A percentile compares a stretch with the other conserved stretches of the same genome.
phyloP scores from a whole-genome alignment of 53 echinoderm and acorn worm species.

The Stichopus horrens region DNA sequence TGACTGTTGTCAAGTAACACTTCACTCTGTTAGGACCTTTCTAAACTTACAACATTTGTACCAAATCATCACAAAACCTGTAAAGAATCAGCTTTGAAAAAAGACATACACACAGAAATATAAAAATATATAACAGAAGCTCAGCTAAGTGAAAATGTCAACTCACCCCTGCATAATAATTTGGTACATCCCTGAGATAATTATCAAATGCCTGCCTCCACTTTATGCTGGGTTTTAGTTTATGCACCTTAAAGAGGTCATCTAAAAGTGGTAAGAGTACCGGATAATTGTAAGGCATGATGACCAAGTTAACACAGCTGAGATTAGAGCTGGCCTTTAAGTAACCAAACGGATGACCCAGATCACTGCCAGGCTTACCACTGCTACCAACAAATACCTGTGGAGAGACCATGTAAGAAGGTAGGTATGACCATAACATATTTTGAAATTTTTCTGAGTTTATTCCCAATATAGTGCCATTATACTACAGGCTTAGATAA shows the following conservation, averaged over 20 bases:
- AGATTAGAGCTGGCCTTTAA: constrained; percentile 92
- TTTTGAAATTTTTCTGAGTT: constrained; percentile 81
- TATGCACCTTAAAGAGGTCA: constrained; percentile 94
- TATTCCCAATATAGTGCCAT: constrained; percentile 68
- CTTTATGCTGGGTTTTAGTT: constrained; percentile 79
- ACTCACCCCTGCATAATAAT: constrained; percentile 94
- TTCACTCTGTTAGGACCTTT: too few species aligned
- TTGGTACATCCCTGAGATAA: constrained; percentile 90
- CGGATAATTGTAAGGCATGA: constrained; percentile 97
- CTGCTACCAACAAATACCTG: constrained; percentile 94
- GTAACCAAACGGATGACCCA: constrained; percentile 94
- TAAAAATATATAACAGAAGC: too few species aligned
- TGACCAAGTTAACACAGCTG: constrained; percentile 80
- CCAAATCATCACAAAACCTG: too few species aligned
- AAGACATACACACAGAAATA: too few species aligned
- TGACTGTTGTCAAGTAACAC: too few species aligned
- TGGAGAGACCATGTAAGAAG: not conserved
- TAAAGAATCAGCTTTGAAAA: too few species aligned
- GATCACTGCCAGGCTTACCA: constrained; percentile 67
- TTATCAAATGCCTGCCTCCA: constrained; percentile 94
- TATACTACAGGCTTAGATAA: constrained; percentile 55
- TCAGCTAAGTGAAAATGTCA: not conserved
- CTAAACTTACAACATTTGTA: too few species aligned
- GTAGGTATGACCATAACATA: constrained; percentile 26
- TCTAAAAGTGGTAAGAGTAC: constrained; percentile 89